A percentile compares a stretch with the other conserved stretches of the same genome.
Conservation (phyloP, 2,888 invertebrate species). For the Metopia argyrocephala region DNA sequence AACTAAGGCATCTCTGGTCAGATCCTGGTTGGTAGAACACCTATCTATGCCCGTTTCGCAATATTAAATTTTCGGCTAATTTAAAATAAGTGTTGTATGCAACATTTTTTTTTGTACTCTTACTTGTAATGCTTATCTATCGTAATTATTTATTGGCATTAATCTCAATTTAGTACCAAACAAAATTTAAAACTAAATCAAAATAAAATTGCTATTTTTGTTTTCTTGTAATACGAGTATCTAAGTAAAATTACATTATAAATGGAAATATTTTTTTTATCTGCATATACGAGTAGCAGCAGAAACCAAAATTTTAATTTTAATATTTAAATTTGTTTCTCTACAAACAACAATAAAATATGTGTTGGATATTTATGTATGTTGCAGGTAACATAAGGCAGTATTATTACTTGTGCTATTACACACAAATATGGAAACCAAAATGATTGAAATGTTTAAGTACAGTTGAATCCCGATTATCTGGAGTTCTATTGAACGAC, state of each 20-base stretch:
- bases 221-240: conserved; percentile 38
- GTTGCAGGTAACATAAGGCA: neutral
- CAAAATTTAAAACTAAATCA: neutral
- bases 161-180: conserved; percentile 14
- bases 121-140: neutral
- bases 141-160: conserved; percentile 30
- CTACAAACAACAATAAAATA: too few relatives aligned
- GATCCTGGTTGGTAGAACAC: too few relatives aligned
- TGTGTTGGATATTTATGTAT: too few relatives aligned
- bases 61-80: too few relatives aligned
- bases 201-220: conserved; percentile 6
- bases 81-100: too few relatives aligned
- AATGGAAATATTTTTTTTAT: too few relatives aligned
- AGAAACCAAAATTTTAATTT: conserved; percentile 11
- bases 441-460: neutral
- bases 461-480: too few relatives aligned
- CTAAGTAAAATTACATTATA: conserved; percentile 39
- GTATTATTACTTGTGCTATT: neutral
- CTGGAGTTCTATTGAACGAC: too few relatives aligned
- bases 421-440: neutral
- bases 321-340: neutral
- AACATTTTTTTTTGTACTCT: too few relatives aligned
- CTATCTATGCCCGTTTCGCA: too few relatives aligned
- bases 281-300: neutral
- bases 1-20: too few relatives aligned